A percentile compares a stretch with the other conserved stretches of the same genome.
phyloP scores from a whole-genome alignment of 2,888 invertebrate species.

The Anthrax anthrax region DNA sequence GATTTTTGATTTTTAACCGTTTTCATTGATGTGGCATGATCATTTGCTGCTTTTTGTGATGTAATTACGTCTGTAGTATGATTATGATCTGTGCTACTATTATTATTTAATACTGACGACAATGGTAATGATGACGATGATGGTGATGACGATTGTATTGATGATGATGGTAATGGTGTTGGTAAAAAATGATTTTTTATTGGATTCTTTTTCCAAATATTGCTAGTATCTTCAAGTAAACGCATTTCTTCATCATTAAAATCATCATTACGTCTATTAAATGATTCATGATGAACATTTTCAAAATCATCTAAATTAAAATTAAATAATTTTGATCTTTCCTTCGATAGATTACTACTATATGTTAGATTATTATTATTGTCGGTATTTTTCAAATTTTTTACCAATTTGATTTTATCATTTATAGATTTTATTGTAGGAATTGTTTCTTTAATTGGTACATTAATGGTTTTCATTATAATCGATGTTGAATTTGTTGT shows the following conservation, averaged over 20 bases:
- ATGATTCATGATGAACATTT: slow-evolving; percentile 22
- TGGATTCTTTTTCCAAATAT: slow-evolving; percentile 3
- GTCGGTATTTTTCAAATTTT: not conserved
- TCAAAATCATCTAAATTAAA: slow-evolving; percentile 31
- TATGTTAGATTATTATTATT: too few species aligned
- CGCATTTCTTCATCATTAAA: slow-evolving; percentile 25
- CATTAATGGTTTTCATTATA: not conserved
- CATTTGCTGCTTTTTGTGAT: too few species aligned
- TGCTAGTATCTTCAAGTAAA: slow-evolving; percentile 16
- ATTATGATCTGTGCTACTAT: too few species aligned
- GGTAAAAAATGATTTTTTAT: not conserved
- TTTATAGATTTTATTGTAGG: too few species aligned
- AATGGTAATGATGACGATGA: not conserved
- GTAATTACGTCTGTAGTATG: too few species aligned
- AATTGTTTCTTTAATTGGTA: not conserved
- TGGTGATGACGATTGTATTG: not conserved
- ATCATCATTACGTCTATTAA: slow-evolving; percentile 23
- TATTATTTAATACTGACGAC: not conserved
- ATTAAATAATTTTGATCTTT: slow-evolving; percentile 29
- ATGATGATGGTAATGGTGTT: not conserved
- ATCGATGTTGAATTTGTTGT: not conserved
- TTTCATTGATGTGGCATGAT: slow-evolving; percentile 25
- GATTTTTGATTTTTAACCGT: slow-evolving; percentile 23
- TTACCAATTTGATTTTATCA: too few species aligned
- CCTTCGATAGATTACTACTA: too few species aligned